These are phyloP conservation scores for Microtus richardsoni DNA, from an alignment of 2,113 vertebrate species.

Conservation along the genomic window DNA sequence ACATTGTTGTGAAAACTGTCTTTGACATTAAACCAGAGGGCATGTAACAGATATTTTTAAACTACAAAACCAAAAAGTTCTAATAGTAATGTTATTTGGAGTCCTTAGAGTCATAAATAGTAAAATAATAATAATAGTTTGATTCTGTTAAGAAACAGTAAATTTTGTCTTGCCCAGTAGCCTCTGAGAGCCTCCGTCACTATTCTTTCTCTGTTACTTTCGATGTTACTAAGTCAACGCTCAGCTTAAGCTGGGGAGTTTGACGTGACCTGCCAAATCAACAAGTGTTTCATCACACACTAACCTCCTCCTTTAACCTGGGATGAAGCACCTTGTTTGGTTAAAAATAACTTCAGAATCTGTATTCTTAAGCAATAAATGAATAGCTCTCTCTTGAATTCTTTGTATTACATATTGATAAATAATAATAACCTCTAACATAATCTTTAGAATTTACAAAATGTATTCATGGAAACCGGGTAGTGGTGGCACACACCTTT, in stretches of 20 bases:
- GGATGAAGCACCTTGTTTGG: conserved; percentile 46
- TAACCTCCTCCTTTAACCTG: conserved; percentile 42
- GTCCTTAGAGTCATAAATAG: background rate
- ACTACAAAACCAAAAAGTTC: background rate
- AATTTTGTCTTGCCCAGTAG: background rate
- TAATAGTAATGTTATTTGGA: background rate
- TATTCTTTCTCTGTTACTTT: background rate
- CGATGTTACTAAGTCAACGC: background rate
- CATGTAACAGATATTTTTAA: background rate
- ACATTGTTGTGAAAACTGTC: background rate
- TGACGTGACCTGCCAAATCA: conserved; percentile 55
- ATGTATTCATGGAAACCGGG: background rate
- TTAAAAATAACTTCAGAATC: conserved; percentile 48
- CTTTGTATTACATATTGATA: background rate
- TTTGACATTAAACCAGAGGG: background rate
- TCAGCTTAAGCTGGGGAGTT: background rate
- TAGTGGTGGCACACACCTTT: no score
- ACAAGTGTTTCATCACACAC: conserved; percentile 22
- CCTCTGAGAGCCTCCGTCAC: background rate
- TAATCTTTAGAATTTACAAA: conserved; percentile 30
- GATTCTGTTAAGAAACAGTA: background rate
- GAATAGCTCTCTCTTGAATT: background rate
- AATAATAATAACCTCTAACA: background rate
- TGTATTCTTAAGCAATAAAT: conserved; percentile 50
- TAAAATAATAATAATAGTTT: background rate